These are phyloP conservation scores for Patella ulyssiponensis DNA, from an alignment of 2,888 invertebrate genomes.

Conservation along the genomic window DNA sequence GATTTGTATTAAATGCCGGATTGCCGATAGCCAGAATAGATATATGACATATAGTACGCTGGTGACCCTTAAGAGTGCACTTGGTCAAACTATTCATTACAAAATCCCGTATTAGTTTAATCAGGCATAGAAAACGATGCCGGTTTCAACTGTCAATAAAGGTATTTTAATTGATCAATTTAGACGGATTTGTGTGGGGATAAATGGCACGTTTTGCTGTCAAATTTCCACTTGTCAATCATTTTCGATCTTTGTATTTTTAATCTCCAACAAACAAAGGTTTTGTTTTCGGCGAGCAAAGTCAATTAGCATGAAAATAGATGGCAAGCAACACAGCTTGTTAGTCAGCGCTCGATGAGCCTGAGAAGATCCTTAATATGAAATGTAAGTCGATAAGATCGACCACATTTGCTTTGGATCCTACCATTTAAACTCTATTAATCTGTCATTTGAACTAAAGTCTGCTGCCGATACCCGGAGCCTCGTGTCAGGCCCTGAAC, in stretches of 20 bases:
- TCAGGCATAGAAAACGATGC: too few species aligned
- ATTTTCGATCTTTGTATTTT: slow-evolving; percentile 7
- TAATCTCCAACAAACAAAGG: slow-evolving; percentile 2
- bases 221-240: slow-evolving; percentile 12
- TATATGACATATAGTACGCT: too few species aligned
- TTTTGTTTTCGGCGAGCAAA: not conserved
- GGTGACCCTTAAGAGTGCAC: too few species aligned
- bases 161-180: not conserved
- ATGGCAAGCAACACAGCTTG: slow-evolving; percentile 4
- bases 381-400: slow-evolving; percentile 5
- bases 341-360: not conserved
- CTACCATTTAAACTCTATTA: not conserved
- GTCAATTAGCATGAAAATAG: slow-evolving; percentile 9
- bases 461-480: not conserved
- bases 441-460: not conserved
- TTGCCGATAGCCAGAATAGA: too few species aligned
- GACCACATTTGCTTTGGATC: not conserved
- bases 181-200: not conserved
- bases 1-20: too few species aligned
- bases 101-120: too few species aligned
- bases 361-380: slow-evolving; percentile 5
- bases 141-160: slow-evolving; percentile 3
- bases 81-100: too few species aligned
- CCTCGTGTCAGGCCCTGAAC: not conserved
- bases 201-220: slow-evolving; percentile 13